A percentile compares a stretch with the other conserved stretches of the same genome.
phyloP scores from a whole-genome alignment of 2,888 invertebrate genomes.

The Acanthoscelides obtectus region DNA sequence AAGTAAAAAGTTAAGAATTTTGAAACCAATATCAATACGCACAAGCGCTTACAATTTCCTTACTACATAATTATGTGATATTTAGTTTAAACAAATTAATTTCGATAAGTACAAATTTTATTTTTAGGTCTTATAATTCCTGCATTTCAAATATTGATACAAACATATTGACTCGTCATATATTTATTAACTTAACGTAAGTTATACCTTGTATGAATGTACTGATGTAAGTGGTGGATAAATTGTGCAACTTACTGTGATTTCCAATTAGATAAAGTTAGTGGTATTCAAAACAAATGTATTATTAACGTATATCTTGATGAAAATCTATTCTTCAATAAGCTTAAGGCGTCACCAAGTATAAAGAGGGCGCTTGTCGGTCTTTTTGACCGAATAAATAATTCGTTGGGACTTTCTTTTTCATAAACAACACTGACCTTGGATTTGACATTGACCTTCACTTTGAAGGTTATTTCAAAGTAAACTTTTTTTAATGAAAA shows the following conservation, averaged over 20 bases:
- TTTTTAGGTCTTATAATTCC: background rate
- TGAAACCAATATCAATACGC: too few species aligned
- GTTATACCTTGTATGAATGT: slow-evolving; percentile 19
- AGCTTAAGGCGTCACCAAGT: slow-evolving; percentile 7
- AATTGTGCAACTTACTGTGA: slow-evolving; percentile 32
- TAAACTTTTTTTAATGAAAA: too few species aligned
- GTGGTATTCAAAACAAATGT: slow-evolving; percentile 6
- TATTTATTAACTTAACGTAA: slow-evolving; percentile 16
- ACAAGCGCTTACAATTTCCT: background rate
- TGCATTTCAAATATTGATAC: background rate
- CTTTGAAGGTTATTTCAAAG: too few species aligned
- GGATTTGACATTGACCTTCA: too few species aligned
- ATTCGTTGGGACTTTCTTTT: too few species aligned
- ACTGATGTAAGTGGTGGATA: slow-evolving; percentile 23
- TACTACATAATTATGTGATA: background rate
- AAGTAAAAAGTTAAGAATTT: too few species aligned
- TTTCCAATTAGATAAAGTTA: slow-evolving; percentile 23
- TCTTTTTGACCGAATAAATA: too few species aligned
- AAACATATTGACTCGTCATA: slow-evolving; percentile 7
- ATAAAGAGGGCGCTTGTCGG: background rate
- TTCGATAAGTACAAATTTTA: background rate
- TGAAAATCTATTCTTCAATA: slow-evolving; percentile 12
- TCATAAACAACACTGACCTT: too few species aligned
- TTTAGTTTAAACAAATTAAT: background rate
- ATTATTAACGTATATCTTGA: slow-evolving; percentile 1